Conservation (phyloP, 2,797 vertebrate species). For the Etheostoma perlongum region DNA sequence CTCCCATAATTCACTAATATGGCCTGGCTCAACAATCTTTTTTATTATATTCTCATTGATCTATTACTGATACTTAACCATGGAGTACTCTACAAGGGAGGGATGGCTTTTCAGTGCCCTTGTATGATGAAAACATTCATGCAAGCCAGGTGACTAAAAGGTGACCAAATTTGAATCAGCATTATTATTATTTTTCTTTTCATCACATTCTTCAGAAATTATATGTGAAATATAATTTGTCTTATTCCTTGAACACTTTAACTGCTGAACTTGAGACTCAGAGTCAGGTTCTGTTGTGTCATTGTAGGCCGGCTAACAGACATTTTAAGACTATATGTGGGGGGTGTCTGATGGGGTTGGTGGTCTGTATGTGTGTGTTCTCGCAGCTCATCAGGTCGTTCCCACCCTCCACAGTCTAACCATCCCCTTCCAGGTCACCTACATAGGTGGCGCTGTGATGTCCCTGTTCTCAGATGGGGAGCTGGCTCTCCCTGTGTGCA, state of each 20-base stretch:
- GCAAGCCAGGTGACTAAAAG: not conserved
- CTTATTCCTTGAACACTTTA: not conserved
- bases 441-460: constrained; percentile 75
- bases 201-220: too few relatives aligned
- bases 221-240: too few relatives aligned
- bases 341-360: constrained; percentile 23
- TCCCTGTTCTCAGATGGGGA: constrained; percentile 80
- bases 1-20: constrained; percentile 61
- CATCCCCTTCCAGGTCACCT: constrained; percentile 46
- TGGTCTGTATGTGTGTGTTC: constrained; percentile 61
- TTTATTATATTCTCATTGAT: constrained; percentile 55
- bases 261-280: not conserved
- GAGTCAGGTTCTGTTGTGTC: not conserved
- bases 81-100: constrained; percentile 15
- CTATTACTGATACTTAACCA: constrained; percentile 23
- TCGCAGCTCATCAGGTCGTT: constrained; percentile 31
- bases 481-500: constrained; percentile 74
- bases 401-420: constrained; percentile 29
- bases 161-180: not conserved
- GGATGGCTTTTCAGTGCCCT: not conserved
- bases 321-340: not conserved
- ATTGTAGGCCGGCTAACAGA: not conserved
- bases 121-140: not conserved
- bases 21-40: constrained; percentile 48
- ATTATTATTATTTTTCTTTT: not conserved